phyloP scores from a whole-genome alignment of 2,888 invertebrate species.

The Netelia virgata region DNA sequence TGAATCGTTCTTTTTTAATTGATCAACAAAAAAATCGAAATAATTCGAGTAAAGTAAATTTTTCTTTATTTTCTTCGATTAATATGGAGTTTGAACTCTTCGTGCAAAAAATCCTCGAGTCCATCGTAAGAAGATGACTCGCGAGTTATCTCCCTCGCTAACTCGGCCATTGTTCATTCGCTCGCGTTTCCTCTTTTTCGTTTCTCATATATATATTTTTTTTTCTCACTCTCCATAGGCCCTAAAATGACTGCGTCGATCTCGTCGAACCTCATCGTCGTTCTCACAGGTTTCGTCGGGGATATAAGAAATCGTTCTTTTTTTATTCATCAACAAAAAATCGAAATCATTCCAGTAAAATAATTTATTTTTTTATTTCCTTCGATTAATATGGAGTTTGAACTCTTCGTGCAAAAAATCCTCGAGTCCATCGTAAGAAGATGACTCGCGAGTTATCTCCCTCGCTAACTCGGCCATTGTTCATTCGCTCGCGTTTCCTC shows the following conservation, averaged over 20 bases:
- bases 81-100: not conserved
- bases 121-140: constrained; percentile 5
- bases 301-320: not conserved
- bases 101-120: constrained; percentile 18
- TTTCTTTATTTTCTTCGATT: not conserved
- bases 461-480: constrained; percentile 12
- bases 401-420: constrained; percentile 13
- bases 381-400: no score
- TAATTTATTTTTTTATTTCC: not conserved
- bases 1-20: no score
- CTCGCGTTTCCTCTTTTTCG: constrained; percentile 1
- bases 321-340: not conserved
- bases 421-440: constrained; percentile 3
- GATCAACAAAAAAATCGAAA: not conserved
- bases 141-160: constrained; percentile 28
- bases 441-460: constrained; percentile 32
- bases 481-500: constrained; percentile 1
- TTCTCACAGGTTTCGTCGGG: constrained; percentile 26
- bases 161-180: constrained; percentile 11
- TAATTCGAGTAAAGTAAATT: not conserved
- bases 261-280: constrained; percentile 53
- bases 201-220: not conserved
- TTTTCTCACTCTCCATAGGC: constrained; percentile 1
- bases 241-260: constrained; percentile 47
- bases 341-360: not conserved